Conservation (phyloP, 2,797 vertebrate species). For the Characodon lateralis region DNA sequence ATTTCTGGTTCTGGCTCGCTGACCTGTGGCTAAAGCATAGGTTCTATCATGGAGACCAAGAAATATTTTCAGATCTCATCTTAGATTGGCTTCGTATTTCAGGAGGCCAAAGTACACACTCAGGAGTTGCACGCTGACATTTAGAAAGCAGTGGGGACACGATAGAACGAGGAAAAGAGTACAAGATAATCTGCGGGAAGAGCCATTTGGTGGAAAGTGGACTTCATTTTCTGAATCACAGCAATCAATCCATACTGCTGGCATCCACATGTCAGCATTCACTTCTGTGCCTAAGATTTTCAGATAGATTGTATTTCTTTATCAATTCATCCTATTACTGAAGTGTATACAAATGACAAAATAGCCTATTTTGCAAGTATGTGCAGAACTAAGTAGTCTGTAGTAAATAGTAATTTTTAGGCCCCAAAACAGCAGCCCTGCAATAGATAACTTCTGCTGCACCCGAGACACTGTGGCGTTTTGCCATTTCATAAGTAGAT, state of each 20-base stretch:
- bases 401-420: constrained; percentile 1
- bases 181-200: constrained; percentile 1
- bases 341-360: not conserved
- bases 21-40: constrained; percentile 33
- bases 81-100: constrained; percentile 59
- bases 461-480: constrained; percentile 10
- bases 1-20: constrained; percentile 44
- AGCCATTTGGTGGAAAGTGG: constrained; percentile 16
- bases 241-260: constrained; percentile 2
- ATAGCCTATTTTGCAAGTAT: not conserved
- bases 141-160: constrained; percentile 34
- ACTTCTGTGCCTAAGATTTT: not conserved
- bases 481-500: constrained; percentile 43
- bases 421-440: not conserved
- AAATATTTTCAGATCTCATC: constrained; percentile 65
- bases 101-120: constrained; percentile 30
- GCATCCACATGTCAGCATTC: not conserved
- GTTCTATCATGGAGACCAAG: constrained; percentile 33
- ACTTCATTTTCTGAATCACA: not conserved
- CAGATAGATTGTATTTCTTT: not conserved
- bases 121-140: constrained; percentile 25
- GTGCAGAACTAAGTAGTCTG: constrained; percentile 14
- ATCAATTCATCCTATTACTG: not conserved
- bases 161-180: constrained; percentile 7
- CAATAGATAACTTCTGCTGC: not conserved